Evolutionary conservation across 2,888 invertebrate genomes (phyloP), one percentile per base, ranked within the genome.

Genomic region (Ectropis crepuscularia): DNA sequence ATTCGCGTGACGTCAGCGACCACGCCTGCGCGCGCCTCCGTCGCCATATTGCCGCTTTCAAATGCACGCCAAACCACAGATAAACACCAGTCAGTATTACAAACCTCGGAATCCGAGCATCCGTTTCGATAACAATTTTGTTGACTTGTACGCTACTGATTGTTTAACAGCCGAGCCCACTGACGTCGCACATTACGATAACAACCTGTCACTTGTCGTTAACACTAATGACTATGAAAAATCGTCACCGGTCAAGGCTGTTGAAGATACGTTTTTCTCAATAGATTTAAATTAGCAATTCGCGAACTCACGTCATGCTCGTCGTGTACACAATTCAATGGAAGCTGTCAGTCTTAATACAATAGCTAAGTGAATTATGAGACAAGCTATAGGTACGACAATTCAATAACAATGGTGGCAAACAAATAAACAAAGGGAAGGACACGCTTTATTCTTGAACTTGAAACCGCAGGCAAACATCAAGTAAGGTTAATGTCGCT

Each of bases 21-120:
- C 92, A 91, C 92, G 92, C 92, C 92, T 88, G 91, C 92, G 90
- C 92, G 90, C 90, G 91, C 92, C 92, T 87, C 92, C 88, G 74
- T 75, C 79, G 87, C 87, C 88, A 86, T 88, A 74, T 83, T 87
- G 85, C 79, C 77, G 79, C 80, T 81, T 81, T 80, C 77, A 81
- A 81, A 77, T 78, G 75, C 75, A 79, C 73, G 65, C 69, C 49
- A 73, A 73, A 65, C 74, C 74, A 73, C 55, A 49, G 49, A 49
- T 41, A 39, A 57, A 7, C 6, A 6, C 41, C n/a, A 57, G 46
- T 38, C 38, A 46, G 10, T 53, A 39, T 28, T 11, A 45, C 46
- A 11, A 53, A 67, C 76, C 75, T 76, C 79, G 75, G 80, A 83
- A 78, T 81, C 74, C 79, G 78, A 73, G 76, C 72, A 73, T 65